Evolutionary conservation across 2,113 vertebrate species (phyloP), one percentile per base, ranked within the genome.

Genomic region (Oreotragus oreotragus): DNA sequence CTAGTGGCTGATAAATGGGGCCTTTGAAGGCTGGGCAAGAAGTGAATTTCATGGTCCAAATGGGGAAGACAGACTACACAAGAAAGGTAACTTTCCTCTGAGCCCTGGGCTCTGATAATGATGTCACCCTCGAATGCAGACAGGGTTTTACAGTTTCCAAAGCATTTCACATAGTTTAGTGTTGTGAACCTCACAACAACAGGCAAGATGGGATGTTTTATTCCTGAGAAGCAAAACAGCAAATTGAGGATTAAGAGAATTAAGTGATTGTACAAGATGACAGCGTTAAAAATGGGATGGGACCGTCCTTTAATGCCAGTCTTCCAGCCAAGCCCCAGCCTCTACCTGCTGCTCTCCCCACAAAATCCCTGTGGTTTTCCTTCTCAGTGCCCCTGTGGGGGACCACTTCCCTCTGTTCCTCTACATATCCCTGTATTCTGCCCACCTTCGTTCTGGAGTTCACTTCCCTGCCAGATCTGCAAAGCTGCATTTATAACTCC

Each of bases 21-120:
- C 83, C 96, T 98, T 97, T 97, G 97, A 97, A 97, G 60, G 62
- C 36, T 80, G 36, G 81, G 92, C 88, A 96, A 98, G 93, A 96
- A 96, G 94, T 84, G 88, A 97, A 95, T 97, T 97, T 96, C 91
- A 94, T 55, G 89, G 95, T 92, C 77, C 51, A 45, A 88, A 90
- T 7, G 57, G 45, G 49, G n/a, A 94, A 93, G 53, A 94, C 60
- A 28, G 76, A 47, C n/a, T 17, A 14, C 27, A 27, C 60, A 84
- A 94, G 84, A 96, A 95, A 53, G 66, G 81, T 2, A 45, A 28
- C 21, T 21, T 94, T 96, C 30, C 60, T 43, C 19, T 47, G 33
- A 14, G 16, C n/a, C 36, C 27, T 25, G 57, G 39, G 43, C 88
- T 88, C 81, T 79, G 96, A 84, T 70, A 62, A 39, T 90, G 57